Conservation (phyloP, 2,113 vertebrate genomes). For the Microtus oregoni region DNA sequence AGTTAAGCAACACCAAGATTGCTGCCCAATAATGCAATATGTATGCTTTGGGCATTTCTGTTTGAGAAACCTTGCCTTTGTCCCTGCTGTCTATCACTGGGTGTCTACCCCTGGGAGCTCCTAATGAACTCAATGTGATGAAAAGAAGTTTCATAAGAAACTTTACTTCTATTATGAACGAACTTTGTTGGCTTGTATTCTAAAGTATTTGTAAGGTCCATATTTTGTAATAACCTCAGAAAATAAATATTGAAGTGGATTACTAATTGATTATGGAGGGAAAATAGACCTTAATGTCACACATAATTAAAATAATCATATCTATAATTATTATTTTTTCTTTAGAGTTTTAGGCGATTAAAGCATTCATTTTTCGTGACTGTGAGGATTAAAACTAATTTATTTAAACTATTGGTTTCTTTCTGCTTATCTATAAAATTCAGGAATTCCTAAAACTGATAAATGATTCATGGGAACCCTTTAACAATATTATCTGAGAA, state of each 20-base stretch:
- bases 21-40: neutral
- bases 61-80: neutral
- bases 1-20: neutral
- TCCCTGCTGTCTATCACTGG: neutral
- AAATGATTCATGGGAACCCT: neutral
- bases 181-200: neutral
- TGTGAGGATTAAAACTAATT: conserved; percentile 20
- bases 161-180: neutral
- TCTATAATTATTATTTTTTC: neutral
- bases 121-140: neutral
- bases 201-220: neutral
- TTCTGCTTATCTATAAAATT: neutral
- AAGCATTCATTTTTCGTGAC: neutral
- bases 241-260: neutral
- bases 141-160: neutral
- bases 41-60: neutral
- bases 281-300: neutral
- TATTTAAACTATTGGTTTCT: neutral
- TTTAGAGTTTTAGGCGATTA: neutral
- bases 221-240: neutral
- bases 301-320: neutral
- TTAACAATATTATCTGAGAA: neutral
- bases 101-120: neutral
- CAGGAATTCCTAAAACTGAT: neutral
- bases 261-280: neutral